Evolutionary conservation across 2,888 invertebrate genomes (phyloP).

Genomic region (Tubiluchus corallicola): DNA sequence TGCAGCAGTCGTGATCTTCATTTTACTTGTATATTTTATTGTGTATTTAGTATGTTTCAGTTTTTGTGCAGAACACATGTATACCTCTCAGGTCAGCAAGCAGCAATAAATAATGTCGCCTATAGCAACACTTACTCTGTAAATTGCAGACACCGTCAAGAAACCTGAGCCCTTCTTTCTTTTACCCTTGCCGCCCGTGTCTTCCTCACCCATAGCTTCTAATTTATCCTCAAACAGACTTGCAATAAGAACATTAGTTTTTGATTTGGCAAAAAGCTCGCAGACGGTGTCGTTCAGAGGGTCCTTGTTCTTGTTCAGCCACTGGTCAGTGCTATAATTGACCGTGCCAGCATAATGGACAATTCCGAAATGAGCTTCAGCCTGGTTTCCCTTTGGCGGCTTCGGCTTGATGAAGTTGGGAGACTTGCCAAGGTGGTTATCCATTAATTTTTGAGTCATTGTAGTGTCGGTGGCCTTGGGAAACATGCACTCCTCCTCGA

Average conservation of each 20-base stretch:
- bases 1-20: no score
- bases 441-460: conserved; percentile 94
- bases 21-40: no score
- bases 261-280: conserved; percentile 74
- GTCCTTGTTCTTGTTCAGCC: conserved; percentile 99
- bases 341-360: conserved; percentile 98
- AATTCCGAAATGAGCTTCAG: conserved; percentile 93
- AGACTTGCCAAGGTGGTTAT: conserved; percentile 98
- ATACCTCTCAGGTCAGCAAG: no score
- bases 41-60: no score
- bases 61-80: no score
- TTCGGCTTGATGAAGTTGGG: conserved; percentile 90
- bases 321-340: conserved; percentile 93
- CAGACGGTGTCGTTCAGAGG: conserved; percentile 99
- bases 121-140: conserved; percentile 54
- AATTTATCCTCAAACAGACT: conserved; percentile 75
- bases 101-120: no score
- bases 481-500: conserved; percentile 99
- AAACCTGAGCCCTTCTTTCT: conserved; percentile 90
- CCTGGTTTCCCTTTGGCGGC: conserved; percentile 90
- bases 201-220: not conserved
- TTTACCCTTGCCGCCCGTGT: conserved; percentile 32
- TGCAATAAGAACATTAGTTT: conserved; percentile 53
- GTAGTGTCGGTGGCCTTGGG: conserved; percentile 98
- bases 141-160: conserved; percentile 68